Evolutionary conservation across 2,888 invertebrate genomes (phyloP), one percentile per base, ranked within the genome.

Genomic region (Unio pictorum): DNA sequence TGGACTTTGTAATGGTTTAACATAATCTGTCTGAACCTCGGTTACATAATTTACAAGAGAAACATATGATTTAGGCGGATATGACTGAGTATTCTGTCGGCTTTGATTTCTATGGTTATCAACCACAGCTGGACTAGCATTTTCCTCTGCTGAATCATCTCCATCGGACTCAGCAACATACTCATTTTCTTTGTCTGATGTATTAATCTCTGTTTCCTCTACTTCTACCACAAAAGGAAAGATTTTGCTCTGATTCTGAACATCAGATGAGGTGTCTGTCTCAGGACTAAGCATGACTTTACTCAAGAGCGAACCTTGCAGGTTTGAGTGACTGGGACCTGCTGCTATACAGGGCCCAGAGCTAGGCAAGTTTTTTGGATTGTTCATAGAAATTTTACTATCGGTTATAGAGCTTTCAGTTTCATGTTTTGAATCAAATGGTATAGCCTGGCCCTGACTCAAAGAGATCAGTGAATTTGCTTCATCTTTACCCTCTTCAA

Each of bases 111-210:
- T 45, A 3, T 45, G 45, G 45, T 15, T 45, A 45, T 45, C 45
- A 45, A 45, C 45, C 45, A 11, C 11, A 45, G 11, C 45, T 45
- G 45, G 45, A 45, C 45, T 45, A 45, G 45, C 45, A 45, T 74
- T 73, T n/a, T 73, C 73, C 62, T 72, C 74, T 58, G 45, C 45
- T 11, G 74, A 74, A 61, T 74, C 75, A 18, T 71, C 71, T 26
- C 60, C 64, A 26, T 69, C 67, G 3, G 66, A 55, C 6, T 66
- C 70, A 30, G 69, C 69, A 55, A 75, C 68, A 73, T 67, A 75
- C 61, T 84, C 84, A 76, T 84, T 86, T 70, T 86, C 86, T 71
- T 86, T 86, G 66, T 86, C 86, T 11, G 85, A 84, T 8, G 82
- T 81, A 45, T 81, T 81, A n/a, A 78, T 56, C 15, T 85, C 85